phyloP scores from a whole-genome alignment of 2,113 vertebrate species.

The Manacus vitellinus region DNA sequence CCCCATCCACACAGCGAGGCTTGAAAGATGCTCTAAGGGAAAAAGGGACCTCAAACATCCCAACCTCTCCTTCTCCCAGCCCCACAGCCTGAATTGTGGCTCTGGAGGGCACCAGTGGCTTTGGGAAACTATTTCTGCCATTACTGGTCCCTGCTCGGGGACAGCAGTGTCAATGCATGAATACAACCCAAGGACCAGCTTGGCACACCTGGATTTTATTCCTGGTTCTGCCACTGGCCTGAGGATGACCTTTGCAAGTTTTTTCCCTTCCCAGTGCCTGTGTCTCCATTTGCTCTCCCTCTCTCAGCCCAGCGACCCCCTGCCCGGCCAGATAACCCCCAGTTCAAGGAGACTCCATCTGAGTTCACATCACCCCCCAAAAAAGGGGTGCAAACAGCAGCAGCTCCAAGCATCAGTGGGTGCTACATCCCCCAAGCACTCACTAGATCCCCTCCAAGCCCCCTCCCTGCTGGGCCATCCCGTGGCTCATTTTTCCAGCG shows the following conservation, averaged over 20 bases:
- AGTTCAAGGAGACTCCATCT: accelerated
- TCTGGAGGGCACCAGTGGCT: not conserved
- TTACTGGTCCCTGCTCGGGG: not conserved
- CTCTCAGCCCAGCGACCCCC: not conserved
- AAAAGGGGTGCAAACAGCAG: not conserved
- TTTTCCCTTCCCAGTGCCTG: not conserved
- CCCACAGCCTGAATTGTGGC: not conserved
- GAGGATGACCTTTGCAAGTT: not conserved
- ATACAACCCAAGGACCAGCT: not conserved
- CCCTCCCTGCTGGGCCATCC: not conserved
- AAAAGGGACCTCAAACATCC: not conserved
- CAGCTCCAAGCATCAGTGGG: not conserved
- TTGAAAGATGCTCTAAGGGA: not conserved
- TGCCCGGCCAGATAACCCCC: not conserved
- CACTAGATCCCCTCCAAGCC: not conserved
- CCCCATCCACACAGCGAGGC: not conserved
- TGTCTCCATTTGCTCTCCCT: not conserved
- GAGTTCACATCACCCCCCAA: not conserved
- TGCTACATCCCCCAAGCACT: not conserved
- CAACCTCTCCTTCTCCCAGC: not conserved
- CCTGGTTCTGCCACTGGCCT: not conserved
- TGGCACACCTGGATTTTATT: constrained; percentile 18
- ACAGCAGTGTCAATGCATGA: not conserved
- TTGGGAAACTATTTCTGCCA: not conserved
- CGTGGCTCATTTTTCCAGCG: accelerated